Evolutionary conservation across 2,113 vertebrate genomes (phyloP).

Genomic region (Centropristis striata): DNA sequence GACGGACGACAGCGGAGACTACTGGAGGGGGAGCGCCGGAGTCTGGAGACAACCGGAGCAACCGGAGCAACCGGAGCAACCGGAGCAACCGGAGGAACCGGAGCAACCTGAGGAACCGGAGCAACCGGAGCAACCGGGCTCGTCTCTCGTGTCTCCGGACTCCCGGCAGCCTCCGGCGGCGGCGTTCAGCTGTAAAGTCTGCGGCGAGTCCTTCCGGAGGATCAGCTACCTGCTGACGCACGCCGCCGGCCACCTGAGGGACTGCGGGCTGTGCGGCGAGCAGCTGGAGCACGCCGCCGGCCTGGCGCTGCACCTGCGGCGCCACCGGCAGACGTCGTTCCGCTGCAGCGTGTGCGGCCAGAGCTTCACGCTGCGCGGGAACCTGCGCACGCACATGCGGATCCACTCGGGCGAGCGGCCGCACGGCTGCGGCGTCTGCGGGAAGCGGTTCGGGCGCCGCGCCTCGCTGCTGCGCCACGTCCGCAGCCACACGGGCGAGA

Average conservation of each 20-base stretch:
- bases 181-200: constrained; percentile 25
- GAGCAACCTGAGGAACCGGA: not conserved
- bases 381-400: constrained; percentile 55
- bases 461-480: constrained; percentile 50
- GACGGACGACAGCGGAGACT: constrained; percentile 29
- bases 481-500: constrained; percentile 61
- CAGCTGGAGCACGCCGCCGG: not conserved
- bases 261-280: constrained; percentile 43
- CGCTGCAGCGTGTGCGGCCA: constrained; percentile 49
- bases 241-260: not conserved
- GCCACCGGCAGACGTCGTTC: constrained; percentile 23
- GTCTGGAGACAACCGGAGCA: not conserved
- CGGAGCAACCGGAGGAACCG: too few relatives aligned
- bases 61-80: too few relatives aligned
- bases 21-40: not conserved
- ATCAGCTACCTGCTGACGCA: constrained; percentile 12
- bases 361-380: constrained; percentile 47
- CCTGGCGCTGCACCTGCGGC: constrained; percentile 26
- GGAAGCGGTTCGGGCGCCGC: constrained; percentile 44
- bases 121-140: not conserved
- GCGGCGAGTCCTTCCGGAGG: constrained; percentile 39
- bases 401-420: constrained; percentile 62
- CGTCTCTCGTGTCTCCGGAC: rapidly evolving
- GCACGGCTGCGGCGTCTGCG: constrained; percentile 45
- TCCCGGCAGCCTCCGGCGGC: not conserved